Conservation (phyloP, 2,113 vertebrate species). For the Andinoacara biseriatus region DNA sequence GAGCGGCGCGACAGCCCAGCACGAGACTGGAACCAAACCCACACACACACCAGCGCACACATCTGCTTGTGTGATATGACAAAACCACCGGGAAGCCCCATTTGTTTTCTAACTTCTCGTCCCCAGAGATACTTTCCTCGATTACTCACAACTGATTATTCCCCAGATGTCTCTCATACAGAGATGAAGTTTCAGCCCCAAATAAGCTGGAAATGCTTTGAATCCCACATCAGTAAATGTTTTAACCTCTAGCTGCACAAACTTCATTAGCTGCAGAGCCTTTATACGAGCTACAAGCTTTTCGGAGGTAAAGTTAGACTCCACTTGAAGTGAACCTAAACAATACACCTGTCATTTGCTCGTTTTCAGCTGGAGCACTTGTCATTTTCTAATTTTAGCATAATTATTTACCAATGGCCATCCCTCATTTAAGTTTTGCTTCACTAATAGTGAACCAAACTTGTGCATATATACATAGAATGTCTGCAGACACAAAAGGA, state of each 20-base stretch:
- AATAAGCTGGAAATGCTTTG: slow-evolving; percentile 27
- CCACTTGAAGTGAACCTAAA: background rate
- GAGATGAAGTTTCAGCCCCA: slow-evolving; percentile 1
- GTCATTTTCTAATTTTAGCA: background rate
- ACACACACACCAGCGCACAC: slow-evolving; percentile 41
- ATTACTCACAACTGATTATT: slow-evolving; percentile 36
- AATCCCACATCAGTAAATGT: slow-evolving; percentile 4
- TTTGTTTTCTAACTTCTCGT: slow-evolving; percentile 53
- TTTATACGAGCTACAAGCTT: background rate
- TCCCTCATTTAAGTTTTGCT: background rate
- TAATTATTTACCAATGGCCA: background rate
- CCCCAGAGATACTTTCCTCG: slow-evolving; percentile 44
- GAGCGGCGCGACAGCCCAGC: slow-evolving; percentile 65
- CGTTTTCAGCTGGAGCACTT: background rate
- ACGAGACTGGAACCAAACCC: slow-evolving; percentile 63
- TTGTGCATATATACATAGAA: background rate
- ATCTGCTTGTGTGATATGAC: slow-evolving; percentile 22
- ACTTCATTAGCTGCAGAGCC: background rate
- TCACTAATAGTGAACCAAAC: no score
- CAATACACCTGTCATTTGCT: background rate
- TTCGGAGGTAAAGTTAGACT: background rate
- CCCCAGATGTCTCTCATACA: slow-evolving; percentile 14
- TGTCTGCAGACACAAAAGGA: no score
- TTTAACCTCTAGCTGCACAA: slow-evolving; percentile 16
- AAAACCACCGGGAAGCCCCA: slow-evolving; percentile 35